Base-by-base conservation (phyloP, 2,888 invertebrate species). In the Cantharis rustica region DNA sequence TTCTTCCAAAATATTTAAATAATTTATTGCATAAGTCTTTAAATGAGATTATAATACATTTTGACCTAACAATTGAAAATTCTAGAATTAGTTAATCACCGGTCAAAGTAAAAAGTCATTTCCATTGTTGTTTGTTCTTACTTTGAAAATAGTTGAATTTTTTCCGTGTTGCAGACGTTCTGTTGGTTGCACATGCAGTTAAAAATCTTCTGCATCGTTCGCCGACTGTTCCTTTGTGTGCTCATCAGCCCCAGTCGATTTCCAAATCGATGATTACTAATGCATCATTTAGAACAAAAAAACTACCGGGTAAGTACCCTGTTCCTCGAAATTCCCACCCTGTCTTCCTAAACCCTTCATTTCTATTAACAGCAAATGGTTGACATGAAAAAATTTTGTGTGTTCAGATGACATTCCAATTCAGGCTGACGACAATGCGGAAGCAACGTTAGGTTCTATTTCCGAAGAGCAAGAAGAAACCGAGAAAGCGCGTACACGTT, bases 251-350 rank as follows among this genome's bases (percentile, higher is more conserved):
- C 7, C 87, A 86, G n/a, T 93, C 93, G 3, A 93, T 96, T 84
- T 94, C 95, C 0, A 98, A 98, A 88, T 95, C 97, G 10, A 97
- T 98, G 94, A 98, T 99, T 81, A 99, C 98, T 31, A 99, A 98
- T 89, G 98, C 99, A 80, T 98, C 98, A 82, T 98, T 99, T 90
- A 93, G 98, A 81, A 97, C 98, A 81, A 98, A 97, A 89, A 98
- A 98, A 88, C 91, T 99, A 85, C 98, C 98, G 89, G 96, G 96
- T 76, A 74, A 11, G 68, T 17, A 16, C 17, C 26, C 17, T 13
- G 9, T 75, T 13, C 23, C 13, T 66, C n/a, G 7, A 26, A 62
- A 20, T 26, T 13, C 17, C 71, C 70, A 17, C 20, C 27, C 10
- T 9, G 16, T n/a, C 7, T n/a, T n/a, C 47, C 47, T 47, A 10